Conservation (phyloP, 2,888 invertebrate genomes). For the Serripes groenlandicus region DNA sequence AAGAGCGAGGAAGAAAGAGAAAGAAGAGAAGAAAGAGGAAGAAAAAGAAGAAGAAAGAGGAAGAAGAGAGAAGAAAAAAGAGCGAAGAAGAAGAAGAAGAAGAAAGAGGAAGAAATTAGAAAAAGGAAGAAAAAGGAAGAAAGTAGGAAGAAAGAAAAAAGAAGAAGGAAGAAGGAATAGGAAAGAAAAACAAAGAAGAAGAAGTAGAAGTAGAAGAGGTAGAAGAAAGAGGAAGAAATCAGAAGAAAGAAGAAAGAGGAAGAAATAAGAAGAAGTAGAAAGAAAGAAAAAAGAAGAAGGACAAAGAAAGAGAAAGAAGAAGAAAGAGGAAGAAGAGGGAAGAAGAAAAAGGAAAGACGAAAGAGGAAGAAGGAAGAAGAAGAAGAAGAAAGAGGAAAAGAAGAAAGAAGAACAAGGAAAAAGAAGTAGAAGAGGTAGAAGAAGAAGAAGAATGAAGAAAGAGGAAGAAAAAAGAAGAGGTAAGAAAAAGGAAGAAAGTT, state of each 20-base stretch:
- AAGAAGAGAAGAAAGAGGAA: neutral
- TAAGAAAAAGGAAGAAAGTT: constrained; percentile 22
- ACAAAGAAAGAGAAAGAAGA: neutral
- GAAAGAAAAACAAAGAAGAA: neutral
- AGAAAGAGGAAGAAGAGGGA: neutral
- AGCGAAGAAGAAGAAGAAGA: too few relatives aligned
- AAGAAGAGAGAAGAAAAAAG: too few relatives aligned
- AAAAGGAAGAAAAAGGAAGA: neutral
- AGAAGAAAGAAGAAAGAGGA: neutral
- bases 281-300: neutral
- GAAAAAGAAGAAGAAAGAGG: neutral
- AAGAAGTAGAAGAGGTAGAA: neutral
- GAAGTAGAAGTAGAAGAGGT: neutral
- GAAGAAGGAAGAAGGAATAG: neutral
- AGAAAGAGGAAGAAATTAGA: neutral
- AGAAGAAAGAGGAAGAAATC: neutral
- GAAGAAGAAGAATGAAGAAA: neutral
- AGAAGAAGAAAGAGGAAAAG: neutral
- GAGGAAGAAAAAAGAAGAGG: neutral
- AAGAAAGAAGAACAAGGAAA: neutral
- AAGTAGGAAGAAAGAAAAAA: too few relatives aligned
- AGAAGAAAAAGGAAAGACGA: neutral
- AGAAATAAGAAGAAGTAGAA: neutral
- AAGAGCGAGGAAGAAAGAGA: too few relatives aligned
- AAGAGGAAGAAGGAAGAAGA: neutral